Percentiles rank a stretch among this genome's conserved stretches.
Conservation (phyloP, 2,113 vertebrate species). For the Corythornis cristatus region DNA sequence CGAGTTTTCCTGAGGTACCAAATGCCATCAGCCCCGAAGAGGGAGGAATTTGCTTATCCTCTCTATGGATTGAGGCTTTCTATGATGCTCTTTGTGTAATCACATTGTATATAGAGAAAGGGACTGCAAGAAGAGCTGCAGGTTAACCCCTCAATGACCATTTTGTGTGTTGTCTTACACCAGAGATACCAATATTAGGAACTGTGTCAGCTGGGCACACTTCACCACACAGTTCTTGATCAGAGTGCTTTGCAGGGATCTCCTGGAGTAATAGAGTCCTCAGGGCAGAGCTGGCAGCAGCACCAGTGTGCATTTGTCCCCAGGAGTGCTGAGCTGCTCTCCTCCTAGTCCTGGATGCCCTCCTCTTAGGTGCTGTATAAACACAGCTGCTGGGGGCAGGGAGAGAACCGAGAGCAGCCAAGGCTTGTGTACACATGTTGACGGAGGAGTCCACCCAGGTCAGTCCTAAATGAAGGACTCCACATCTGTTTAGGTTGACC, state of each 20-base stretch:
- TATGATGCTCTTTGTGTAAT: neutral
- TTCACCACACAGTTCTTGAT: fast-evolving
- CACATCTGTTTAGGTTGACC: neutral
- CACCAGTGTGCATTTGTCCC: neutral
- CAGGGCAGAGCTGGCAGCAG: neutral
- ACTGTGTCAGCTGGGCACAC: neutral
- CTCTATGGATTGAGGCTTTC: neutral
- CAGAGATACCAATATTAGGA: neutral
- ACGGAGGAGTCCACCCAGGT: neutral
- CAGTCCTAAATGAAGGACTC: neutral
- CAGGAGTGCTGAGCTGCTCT: neutral
- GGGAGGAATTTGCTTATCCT: neutral
- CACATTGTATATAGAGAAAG: fast-evolving
- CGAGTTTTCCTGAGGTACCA: neutral
- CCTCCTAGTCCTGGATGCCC: neutral
- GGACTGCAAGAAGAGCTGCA: neutral
- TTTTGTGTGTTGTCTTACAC: neutral
- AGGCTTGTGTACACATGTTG: neutral
- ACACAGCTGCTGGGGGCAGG: neutral
- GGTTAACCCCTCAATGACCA: neutral
- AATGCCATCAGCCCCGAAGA: neutral
- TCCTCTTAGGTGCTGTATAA: neutral
- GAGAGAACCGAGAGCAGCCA: neutral
- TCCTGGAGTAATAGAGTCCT: neutral
- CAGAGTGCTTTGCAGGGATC: neutral